Evolutionary conservation across 2,888 invertebrate species (phyloP), one percentile per base, ranked within the genome.

Genomic region (Sesamia inferens): DNA sequence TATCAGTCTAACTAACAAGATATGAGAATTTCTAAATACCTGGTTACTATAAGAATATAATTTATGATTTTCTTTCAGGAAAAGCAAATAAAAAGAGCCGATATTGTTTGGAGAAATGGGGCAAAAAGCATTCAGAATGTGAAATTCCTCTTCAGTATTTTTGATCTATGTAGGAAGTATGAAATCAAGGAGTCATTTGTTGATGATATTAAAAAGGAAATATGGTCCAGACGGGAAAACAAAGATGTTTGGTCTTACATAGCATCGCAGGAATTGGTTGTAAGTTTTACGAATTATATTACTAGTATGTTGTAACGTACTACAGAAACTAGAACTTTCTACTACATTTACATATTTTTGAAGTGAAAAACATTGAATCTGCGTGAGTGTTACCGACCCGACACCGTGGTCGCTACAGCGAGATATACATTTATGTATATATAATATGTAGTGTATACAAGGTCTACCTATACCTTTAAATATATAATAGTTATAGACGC

Each of bases 41-140:
- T 5, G 31, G 31, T 31, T 31, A 54, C 1, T 64, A 0, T n/a
- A 2, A 31, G 31, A 31, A 2, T 31, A 31, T 31, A 31, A 31
- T 31, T 31, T 51, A 54, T 31, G 54, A 54, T 55, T 55, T 55
- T 55, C 64, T 93, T 92, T 57, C 81, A 96, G 96, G 94, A 93
- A 78, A 95, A 92, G 79, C 95, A 95, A 78, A 80, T 97, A 24
- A 97, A 97, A 88, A 96, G 97, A 79, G 97, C 97, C 44, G 95
- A 96, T 72, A 92, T 97, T 16, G 94, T 97, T 59, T 97, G 97
- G 94, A 96, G 95, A 70, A 97, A 97, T 91, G 97, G 97, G 14
- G 91, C 96, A 42, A 96, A 97, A 76, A 96, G 96, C 79, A 94
- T 97, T 11, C 92, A 94, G 24, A 95, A 97, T 83, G 91, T 97